Evolutionary conservation across 2,113 vertebrate genomes (phyloP).

Genomic region (Zapornia atra): DNA sequence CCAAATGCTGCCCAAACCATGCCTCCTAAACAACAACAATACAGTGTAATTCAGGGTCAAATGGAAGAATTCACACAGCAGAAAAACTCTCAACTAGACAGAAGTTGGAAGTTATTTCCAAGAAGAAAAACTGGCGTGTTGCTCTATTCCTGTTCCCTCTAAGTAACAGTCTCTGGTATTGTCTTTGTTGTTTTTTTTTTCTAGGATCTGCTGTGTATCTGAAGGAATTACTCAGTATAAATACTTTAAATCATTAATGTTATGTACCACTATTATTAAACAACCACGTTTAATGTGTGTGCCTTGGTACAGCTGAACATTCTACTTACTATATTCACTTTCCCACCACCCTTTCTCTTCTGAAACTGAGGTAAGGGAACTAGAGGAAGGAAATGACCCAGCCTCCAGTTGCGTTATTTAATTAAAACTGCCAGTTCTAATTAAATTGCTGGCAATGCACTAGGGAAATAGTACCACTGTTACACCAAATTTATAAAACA

Average conservation of each 20-base stretch:
- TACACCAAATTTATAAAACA: neutral
- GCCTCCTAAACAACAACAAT: neutral
- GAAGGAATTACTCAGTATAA: neutral
- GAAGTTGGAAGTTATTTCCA: neutral
- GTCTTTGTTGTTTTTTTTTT: accelerated
- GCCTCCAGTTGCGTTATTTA: neutral
- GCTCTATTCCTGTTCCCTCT: neutral
- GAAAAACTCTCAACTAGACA: neutral
- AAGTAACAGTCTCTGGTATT: neutral
- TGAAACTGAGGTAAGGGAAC: neutral
- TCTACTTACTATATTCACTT: neutral
- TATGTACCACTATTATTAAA: neutral
- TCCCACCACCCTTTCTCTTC: neutral
- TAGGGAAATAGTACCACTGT: neutral
- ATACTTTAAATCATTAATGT: neutral
- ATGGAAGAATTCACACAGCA: neutral
- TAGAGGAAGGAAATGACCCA: neutral
- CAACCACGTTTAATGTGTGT: neutral
- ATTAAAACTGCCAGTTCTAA: conserved; percentile 43
- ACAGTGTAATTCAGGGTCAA: neutral
- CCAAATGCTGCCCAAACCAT: neutral
- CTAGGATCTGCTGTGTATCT: neutral
- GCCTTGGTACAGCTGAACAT: neutral
- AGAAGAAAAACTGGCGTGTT: neutral
- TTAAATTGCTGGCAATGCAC: neutral